Evolutionary conservation across 2,888 invertebrate genomes (phyloP).

Genomic region (Heliconius erato): DNA sequence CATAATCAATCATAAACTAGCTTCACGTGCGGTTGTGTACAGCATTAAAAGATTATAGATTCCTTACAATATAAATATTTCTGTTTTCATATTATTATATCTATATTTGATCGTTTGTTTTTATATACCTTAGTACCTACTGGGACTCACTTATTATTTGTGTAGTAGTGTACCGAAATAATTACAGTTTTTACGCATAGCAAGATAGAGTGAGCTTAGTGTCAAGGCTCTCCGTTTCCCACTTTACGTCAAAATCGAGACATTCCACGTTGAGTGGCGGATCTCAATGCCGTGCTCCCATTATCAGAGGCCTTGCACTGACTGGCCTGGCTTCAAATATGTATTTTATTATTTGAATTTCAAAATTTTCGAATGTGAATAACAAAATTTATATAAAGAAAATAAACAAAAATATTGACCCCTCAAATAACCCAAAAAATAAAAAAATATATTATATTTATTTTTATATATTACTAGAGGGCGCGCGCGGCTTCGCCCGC

Average conservation of each 20-base stretch:
- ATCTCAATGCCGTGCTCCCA: background rate
- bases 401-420: background rate
- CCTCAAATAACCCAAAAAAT: background rate
- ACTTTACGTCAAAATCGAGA: background rate
- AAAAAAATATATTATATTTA: background rate
- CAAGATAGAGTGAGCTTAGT: background rate
- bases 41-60: constrained; percentile 21
- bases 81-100: background rate
- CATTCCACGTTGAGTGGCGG: background rate
- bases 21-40: constrained; percentile 21
- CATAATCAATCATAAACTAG: constrained; percentile 4
- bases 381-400: background rate
- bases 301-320: too few relatives aligned
- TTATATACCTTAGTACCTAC: background rate
- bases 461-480: background rate
- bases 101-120: background rate
- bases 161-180: too few relatives aligned
- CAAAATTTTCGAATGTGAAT: background rate
- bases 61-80: constrained; percentile 16
- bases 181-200: background rate
- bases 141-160: background rate
- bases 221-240: background rate
- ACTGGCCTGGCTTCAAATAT: background rate
- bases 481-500: too few relatives aligned
- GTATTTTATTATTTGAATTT: background rate